A percentile compares a stretch with the other conserved stretches of the same genome.
Conservation (phyloP, 2,888 invertebrate genomes). For the Papilio gigon region DNA sequence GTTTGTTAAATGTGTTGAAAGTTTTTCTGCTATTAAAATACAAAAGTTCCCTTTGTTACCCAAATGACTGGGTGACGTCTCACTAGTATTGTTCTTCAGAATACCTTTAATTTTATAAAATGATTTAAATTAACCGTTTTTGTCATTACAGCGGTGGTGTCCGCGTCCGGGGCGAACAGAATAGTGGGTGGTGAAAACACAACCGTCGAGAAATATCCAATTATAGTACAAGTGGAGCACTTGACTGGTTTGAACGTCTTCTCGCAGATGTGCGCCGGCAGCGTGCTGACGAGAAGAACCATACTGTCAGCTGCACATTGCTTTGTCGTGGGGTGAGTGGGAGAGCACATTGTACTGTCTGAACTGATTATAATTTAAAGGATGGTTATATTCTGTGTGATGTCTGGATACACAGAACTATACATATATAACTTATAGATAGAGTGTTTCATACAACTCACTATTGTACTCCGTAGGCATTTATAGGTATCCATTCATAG, state of each 20-base stretch:
- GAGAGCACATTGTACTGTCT: no score
- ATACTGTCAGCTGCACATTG: constrained; percentile 60
- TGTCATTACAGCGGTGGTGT: not conserved
- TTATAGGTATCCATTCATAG: no score
- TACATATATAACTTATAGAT: no score
- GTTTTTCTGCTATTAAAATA: not conserved
- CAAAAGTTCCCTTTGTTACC: not conserved
- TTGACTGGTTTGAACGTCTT: constrained; percentile 46
- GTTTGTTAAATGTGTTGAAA: not conserved
- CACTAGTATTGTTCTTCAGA: not conserved
- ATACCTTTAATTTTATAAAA: not conserved
- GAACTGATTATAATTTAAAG: no score
- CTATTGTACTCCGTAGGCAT: no score
- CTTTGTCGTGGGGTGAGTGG: constrained; percentile 56
- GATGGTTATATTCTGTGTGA: not conserved
- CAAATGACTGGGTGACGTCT: not conserved
- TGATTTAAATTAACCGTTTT: not conserved
- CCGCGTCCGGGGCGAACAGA: constrained; percentile 41
- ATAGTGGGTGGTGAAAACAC: constrained; percentile 54
- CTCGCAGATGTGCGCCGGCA: constrained; percentile 58
- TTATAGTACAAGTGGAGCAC: constrained; percentile 57
- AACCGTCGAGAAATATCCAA: constrained; percentile 53
- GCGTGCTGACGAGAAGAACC: constrained; percentile 51
- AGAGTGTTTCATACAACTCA: no score
- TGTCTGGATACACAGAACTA: not conserved